phyloP scores from a whole-genome alignment of 2,797 vertebrate species.

The Sebastolobus alascanus region DNA sequence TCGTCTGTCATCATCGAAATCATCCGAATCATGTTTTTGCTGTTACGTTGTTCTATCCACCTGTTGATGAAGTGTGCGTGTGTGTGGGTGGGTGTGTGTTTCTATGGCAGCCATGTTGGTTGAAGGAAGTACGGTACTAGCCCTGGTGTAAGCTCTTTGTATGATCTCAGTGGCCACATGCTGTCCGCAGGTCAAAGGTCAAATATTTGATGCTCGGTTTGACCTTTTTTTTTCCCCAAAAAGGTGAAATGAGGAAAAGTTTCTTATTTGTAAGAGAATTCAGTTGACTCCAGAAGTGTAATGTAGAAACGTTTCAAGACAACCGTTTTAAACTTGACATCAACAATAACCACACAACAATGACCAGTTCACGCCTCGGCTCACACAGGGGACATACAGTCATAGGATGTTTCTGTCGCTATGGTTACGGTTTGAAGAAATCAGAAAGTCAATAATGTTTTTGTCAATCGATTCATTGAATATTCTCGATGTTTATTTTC shows the following conservation, averaged over 20 bases:
- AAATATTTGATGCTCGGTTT: background rate
- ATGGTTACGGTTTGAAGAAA: slow-evolving; percentile 2
- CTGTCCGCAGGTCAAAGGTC: slow-evolving; percentile 13
- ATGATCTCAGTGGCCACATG: background rate
- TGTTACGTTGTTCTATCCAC: slow-evolving; percentile 39
- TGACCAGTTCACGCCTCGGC: slow-evolving; percentile 17
- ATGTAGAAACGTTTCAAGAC: slow-evolving; percentile 55
- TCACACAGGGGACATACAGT: slow-evolving; percentile 11
- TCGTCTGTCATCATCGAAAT: slow-evolving; percentile 50
- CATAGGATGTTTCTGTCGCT: slow-evolving; percentile 13
- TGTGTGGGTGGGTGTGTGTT: slow-evolving; percentile 22
- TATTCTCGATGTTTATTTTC: slow-evolving; percentile 33
- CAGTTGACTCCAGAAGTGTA: background rate
- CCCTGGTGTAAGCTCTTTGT: background rate
- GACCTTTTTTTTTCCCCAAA: background rate
- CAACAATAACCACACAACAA: slow-evolving; percentile 19
- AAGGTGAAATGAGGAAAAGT: background rate
- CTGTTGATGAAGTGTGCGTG: slow-evolving; percentile 39
- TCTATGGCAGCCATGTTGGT: slow-evolving; percentile 9
- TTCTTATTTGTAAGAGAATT: slow-evolving; percentile 1
- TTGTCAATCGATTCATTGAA: slow-evolving; percentile 3
- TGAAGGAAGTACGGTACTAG: slow-evolving; percentile 5
- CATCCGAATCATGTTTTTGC: slow-evolving; percentile 60
- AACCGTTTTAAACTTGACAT: slow-evolving; percentile 80
- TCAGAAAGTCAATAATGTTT: background rate